Base-by-base conservation (phyloP, 2,113 vertebrate genomes). In the Prinia subflava region DNA sequence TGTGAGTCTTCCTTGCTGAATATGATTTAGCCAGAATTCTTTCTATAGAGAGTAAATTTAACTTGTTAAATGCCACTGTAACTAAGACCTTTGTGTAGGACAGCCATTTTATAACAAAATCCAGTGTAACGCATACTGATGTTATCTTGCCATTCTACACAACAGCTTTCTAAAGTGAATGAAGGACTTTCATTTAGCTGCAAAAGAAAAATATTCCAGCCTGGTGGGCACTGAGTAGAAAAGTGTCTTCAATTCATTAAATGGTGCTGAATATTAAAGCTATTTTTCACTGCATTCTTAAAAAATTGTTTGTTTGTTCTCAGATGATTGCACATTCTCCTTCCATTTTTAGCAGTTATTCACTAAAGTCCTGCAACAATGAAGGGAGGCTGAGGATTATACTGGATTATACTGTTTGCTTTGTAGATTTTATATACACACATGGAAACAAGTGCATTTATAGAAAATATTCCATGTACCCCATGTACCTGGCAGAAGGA, bases 371-470 rank as follows among this genome's bases (percentile, higher is more conserved):
- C 25, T 57, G 31, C 41, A 85, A 42, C 22, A 44, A 33, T 16
- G 37, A 57, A 71, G 16, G 10, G 68, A 16, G 4, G 3, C 2
- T 85, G 49, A 68, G 15, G 33, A 31, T 60, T 84, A 22, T 30
- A 39, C 7, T 46, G 57, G 19, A 18, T 93, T 80, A 28, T 42
- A 10, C 12, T 60, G 13, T 53, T 77, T 65, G 28, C 6, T 2
- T 37, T 62, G 28, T 25, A 11, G 64, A 22, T 71, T 84, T 81
- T 60, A 27, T 8, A 9, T 24, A 30, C 1, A 37, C 5, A 64
- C 9, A 59, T 8, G 65, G 39, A 44, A 0, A 1, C 24, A 49
- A 0, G 0, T 28, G 14, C 21, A 21, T 25, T 35, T 13, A 19
- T 8, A 46, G 33, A 56, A 64, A 65, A 23, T 21, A 6, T 73